These are phyloP conservation scores for Sinohyriopsis cumingii DNA, from an alignment of 2,888 invertebrate genomes.

Conservation along the genomic window DNA sequence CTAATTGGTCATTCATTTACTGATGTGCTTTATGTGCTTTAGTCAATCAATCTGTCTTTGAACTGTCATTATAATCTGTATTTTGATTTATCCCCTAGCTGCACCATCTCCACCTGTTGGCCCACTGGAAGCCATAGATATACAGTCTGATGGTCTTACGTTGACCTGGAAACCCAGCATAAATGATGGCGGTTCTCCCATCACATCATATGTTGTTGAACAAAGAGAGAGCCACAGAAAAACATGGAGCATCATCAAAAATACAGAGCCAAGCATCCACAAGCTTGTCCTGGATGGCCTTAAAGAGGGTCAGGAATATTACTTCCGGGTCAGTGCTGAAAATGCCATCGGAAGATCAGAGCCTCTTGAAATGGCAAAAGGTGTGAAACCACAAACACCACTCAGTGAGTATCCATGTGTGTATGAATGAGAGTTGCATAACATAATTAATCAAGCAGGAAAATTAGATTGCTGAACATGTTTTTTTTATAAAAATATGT, in stretches of 20 bases:
- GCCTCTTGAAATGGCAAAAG: constrained; percentile 72
- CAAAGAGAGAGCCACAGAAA: constrained; percentile 77
- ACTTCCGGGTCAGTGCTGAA: constrained; percentile 88
- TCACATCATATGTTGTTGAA: constrained; percentile 86
- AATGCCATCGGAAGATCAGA: constrained; percentile 90
- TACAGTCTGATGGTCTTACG: constrained; percentile 47
- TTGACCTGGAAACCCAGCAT: constrained; percentile 59
- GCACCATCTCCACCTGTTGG: constrained; percentile 57
- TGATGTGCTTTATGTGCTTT: no score
- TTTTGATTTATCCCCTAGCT: constrained; percentile 28
- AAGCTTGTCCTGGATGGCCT: constrained; percentile 74
- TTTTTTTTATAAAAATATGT: not conserved
- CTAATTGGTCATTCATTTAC: no score
- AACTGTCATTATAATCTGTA: no score
- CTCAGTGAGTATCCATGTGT: constrained; percentile 50
- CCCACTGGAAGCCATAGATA: constrained; percentile 54
- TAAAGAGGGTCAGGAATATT: constrained; percentile 85
- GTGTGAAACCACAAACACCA: constrained; percentile 61
- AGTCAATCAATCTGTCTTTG: no score
- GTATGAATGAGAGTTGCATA: not conserved
- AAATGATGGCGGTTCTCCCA: constrained; percentile 85
- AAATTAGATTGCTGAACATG: no score
- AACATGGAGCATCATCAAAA: constrained; percentile 52
- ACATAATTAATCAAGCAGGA: no score
- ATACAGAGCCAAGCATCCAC: constrained; percentile 74